Percentiles rank a stretch among this genome's conserved stretches.
phyloP scores from a whole-genome alignment of 2,113 vertebrate genomes.

The Dromas ardeola region DNA sequence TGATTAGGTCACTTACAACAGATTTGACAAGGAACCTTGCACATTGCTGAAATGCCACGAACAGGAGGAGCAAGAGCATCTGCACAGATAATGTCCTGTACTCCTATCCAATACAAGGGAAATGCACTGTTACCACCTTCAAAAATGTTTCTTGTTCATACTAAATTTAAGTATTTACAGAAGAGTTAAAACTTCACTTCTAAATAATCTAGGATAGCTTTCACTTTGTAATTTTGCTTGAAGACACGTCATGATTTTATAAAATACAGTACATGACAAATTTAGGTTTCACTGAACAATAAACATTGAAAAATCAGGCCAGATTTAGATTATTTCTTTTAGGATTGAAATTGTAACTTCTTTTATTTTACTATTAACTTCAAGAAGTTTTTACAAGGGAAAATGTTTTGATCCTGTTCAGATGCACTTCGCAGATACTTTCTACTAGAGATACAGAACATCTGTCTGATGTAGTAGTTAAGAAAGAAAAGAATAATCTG shows the following conservation, averaged over 20 bases:
- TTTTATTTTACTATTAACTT: conserved; percentile 15
- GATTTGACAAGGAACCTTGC: conserved; percentile 80
- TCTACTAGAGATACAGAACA: conserved; percentile 22
- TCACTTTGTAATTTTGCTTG: conserved; percentile 14
- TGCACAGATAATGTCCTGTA: conserved; percentile 70
- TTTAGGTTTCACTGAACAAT: neutral
- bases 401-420: conserved; percentile 53
- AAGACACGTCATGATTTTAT: neutral
- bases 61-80: conserved; percentile 69
- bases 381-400: neutral
- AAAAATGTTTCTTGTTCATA: neutral
- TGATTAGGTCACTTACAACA: conserved; percentile 80
- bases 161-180: neutral
- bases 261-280: neutral
- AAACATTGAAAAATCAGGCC: neutral
- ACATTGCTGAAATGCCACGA: conserved; percentile 71
- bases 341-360: neutral
- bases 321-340: neutral
- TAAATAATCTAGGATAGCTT: neutral
- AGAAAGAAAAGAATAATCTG: conserved; percentile 12
- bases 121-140: conserved; percentile 38
- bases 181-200: neutral
- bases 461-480: conserved; percentile 10
- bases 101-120: conserved; percentile 71
- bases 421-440: conserved; percentile 59